These are phyloP conservation scores for Caenorhabditis becei DNA, from an alignment of 2,888 invertebrate genomes.

Conservation along the genomic window DNA sequence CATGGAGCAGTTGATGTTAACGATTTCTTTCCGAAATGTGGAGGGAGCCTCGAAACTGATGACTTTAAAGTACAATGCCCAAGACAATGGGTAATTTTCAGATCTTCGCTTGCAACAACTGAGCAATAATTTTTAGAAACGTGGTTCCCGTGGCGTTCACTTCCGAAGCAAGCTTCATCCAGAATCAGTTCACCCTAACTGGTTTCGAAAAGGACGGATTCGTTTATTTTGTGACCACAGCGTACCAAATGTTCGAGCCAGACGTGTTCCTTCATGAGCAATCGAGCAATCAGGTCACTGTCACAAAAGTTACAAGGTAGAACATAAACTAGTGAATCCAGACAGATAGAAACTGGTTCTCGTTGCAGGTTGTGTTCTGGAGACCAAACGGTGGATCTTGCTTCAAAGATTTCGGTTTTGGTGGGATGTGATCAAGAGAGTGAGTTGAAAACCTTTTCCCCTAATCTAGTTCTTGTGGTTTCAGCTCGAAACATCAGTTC, in stretches of 20 bases:
- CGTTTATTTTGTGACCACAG: conserved; percentile 64
- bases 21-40: conserved; percentile 28
- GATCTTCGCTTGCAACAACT: no score
- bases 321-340: no score
- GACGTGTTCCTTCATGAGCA: conserved; percentile 27
- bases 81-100: conserved; percentile 50
- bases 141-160: conserved; percentile 16
- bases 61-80: conserved; percentile 40
- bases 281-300: conserved; percentile 25
- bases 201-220: conserved; percentile 59
- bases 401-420: conserved; percentile 41
- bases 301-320: conserved; percentile 48
- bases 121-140: no score
- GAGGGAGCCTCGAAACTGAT: conserved; percentile 5
- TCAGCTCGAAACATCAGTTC: conserved; percentile 43
- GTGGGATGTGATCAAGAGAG: conserved; percentile 58
- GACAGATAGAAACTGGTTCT: no score
- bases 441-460: conserved; percentile 2
- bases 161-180: conserved; percentile 62
- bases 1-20: conserved; percentile 47
- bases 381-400: conserved; percentile 55
- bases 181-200: conserved; percentile 27
- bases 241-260: conserved; percentile 64
- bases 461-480: conserved; percentile 5
- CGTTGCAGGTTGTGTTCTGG: conserved; percentile 31